phyloP scores from a whole-genome alignment of 2,797 vertebrate species.

The Pyrocephalus nanus region DNA sequence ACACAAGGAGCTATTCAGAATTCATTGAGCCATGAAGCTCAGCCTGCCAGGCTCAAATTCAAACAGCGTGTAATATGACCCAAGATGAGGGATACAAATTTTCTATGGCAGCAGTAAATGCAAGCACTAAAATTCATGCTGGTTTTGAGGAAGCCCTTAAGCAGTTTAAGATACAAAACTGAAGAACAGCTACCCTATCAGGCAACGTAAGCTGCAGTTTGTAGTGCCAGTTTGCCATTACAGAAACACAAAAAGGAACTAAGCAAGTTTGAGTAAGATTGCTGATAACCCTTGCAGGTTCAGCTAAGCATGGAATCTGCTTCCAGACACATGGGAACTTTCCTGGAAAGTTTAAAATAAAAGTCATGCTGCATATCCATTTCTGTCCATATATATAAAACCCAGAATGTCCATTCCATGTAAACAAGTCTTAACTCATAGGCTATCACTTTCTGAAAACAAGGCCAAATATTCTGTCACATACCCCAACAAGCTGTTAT shows the following conservation, averaged over 20 bases:
- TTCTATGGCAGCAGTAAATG: neutral
- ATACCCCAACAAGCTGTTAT: neutral
- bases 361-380: neutral
- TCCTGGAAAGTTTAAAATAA: slow-evolving; percentile 19
- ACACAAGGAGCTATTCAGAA: neutral
- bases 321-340: neutral
- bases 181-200: neutral
- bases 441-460: slow-evolving; percentile 4
- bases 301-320: neutral
- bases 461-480: neutral
- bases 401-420: neutral
- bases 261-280: neutral
- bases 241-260: neutral
- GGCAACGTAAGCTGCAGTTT: neutral
- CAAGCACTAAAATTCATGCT: neutral
- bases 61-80: neutral
- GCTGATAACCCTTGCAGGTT: neutral
- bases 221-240: neutral
- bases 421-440: neutral
- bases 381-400: neutral
- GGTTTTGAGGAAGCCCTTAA: neutral
- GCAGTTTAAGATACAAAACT: neutral
- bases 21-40: neutral
- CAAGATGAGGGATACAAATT: neutral
- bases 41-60: neutral